Base-by-base conservation (phyloP, 64 coral and sea anemone genomes). In the Acropora yongei region DNA sequence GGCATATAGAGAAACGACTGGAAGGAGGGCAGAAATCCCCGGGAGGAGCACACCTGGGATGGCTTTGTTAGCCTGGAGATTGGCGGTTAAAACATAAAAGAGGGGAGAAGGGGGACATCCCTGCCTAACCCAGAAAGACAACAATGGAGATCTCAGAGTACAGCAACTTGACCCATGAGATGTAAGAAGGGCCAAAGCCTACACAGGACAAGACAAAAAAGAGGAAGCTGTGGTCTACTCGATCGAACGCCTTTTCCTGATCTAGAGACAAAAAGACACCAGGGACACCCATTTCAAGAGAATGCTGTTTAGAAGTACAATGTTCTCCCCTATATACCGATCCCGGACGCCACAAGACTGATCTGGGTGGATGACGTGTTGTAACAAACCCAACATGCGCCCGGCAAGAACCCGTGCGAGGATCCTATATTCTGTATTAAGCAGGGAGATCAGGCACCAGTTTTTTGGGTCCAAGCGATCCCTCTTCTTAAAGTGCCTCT, bases 271-370 rank as follows among this genome's bases (percentile, higher is more conserved):
- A 1, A 5, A 55, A 8, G 51, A 10, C 51, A 0, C 51, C 51
- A 2, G 1, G 51, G 51, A 55, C 10, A 55, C 6, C 2, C 6
- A 10, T 10, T 5, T 55, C 51, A 55, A 55, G 51, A 10, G 51
- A 8, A 10, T 55, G 55, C 55, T 74, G 10, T 53, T 42, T 10
- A 92, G 7, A 0, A 93, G 65, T 13, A 49, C 11, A 1, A 83
- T 51, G 11, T 94, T 94, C 10, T 94, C 86, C 0, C 72, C 57
- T 2, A 94, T 94, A 12, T 40, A 83, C 1, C 87, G 51, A 0
- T 79, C 92, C 0, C 86, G 92, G 0, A 94, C 77, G 0, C 73
- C 81, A 3, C 84, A 88, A 20, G 91, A 79, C 11, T 88, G 91
- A 80, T 93, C 84, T 30, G 19, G 42, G 2, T 45, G 18, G 20